phyloP scores from a whole-genome alignment of 2,113 vertebrate species.

The Axis porcinus region DNA sequence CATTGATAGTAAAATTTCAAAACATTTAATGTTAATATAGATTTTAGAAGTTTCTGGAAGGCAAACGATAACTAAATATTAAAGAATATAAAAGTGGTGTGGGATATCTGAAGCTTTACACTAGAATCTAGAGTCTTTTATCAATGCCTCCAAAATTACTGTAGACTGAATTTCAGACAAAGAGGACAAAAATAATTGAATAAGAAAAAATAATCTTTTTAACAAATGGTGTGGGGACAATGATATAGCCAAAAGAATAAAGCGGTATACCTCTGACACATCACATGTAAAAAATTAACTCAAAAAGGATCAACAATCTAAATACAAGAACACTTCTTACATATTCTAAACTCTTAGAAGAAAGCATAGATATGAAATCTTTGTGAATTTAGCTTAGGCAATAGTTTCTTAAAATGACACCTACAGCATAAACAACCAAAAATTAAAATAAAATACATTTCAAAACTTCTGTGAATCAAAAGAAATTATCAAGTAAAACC shows the following conservation, averaged over 20 bases:
- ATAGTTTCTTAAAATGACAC: neutral
- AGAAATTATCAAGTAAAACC: neutral
- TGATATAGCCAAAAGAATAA: neutral
- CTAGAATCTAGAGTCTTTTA: neutral
- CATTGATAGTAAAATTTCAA: neutral
- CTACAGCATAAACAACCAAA: neutral
- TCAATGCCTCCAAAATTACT: neutral
- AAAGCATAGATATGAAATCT: neutral
- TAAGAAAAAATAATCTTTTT: neutral
- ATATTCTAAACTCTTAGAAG: neutral
- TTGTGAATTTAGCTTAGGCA: neutral
- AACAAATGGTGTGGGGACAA: neutral
- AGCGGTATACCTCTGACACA: neutral
- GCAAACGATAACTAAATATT: neutral
- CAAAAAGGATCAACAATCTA: neutral
- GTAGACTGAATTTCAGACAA: neutral
- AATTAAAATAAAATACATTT: neutral
- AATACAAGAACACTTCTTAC: neutral
- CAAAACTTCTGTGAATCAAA: neutral
- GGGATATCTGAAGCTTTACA: neutral
- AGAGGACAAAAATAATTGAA: neutral
- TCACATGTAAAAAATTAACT: neutral
- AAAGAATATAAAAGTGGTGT: neutral
- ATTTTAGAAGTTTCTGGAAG: neutral
- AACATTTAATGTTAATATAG: neutral